Evolutionary conservation across 2,113 vertebrate species (phyloP).

Genomic region (Gnathonemus echidnorhynchus): DNA sequence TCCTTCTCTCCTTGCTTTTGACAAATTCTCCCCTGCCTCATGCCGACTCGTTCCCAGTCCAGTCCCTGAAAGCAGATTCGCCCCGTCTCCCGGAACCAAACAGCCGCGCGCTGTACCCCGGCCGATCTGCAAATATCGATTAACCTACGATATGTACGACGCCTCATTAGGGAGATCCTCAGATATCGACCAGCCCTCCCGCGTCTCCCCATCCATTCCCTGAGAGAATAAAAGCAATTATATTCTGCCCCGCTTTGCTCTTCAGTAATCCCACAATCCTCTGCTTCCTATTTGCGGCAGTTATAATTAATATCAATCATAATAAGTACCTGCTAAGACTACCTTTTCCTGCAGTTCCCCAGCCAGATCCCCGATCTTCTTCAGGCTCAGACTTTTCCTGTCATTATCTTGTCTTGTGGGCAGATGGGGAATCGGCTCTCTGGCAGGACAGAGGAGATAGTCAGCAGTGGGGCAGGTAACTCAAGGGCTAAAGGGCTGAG

Average conservation of each 20-base stretch:
- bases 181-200: conserved; percentile 8
- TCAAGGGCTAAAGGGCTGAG: background rate
- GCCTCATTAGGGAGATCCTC: background rate
- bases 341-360: background rate
- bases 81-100: background rate
- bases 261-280: conserved; percentile 11
- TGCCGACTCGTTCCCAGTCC: background rate
- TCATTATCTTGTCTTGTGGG: background rate
- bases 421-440: background rate
- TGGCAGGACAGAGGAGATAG: background rate
- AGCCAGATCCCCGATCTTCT: background rate
- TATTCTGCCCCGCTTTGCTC: background rate
- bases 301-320: conserved; percentile 9
- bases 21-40: background rate
- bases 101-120: background rate
- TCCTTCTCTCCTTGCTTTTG: background rate
- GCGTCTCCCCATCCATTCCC: background rate
- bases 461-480: background rate
- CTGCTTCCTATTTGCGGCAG: background rate
- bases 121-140: conserved; percentile 6
- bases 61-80: background rate
- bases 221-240: conserved; percentile 14
- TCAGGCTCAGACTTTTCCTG: background rate
- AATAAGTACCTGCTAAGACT: background rate
- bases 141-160: background rate